Evolutionary conservation across 2,888 invertebrate genomes (phyloP).

Genomic region (Polietes domitor): DNA sequence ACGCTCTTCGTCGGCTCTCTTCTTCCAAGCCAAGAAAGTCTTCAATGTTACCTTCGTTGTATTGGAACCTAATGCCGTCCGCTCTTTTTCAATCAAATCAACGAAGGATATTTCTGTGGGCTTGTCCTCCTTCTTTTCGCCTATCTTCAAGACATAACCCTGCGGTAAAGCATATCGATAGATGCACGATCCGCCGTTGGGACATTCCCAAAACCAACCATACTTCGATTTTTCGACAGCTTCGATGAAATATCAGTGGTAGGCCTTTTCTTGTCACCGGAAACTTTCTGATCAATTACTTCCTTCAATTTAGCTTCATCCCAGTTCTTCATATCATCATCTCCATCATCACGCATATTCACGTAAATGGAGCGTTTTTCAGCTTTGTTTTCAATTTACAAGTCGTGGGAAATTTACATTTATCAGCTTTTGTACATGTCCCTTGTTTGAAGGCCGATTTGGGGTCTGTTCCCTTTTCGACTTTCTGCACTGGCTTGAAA

Average conservation of each 20-base stretch:
- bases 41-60: slow-evolving; percentile 97
- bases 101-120: slow-evolving; percentile 95
- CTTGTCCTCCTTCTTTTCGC: slow-evolving; percentile 88
- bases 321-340: slow-evolving; percentile 97
- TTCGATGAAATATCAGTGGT: slow-evolving; percentile 98
- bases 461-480: slow-evolving; percentile 99
- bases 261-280: slow-evolving; percentile 88
- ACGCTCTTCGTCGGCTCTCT: slow-evolving; percentile 95
- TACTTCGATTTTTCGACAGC: slow-evolving; percentile 99
- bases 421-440: slow-evolving; percentile 97
- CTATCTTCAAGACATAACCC: slow-evolving; percentile 97
- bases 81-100: slow-evolving; percentile 96
- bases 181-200: slow-evolving; percentile 94
- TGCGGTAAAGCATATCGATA: slow-evolving; percentile 95
- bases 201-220: slow-evolving; percentile 99
- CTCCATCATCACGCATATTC: slow-evolving; percentile 91
- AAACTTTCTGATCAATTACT: slow-evolving; percentile 97
- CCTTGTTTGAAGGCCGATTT: slow-evolving; percentile 99
- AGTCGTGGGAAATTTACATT: slow-evolving; percentile 99
- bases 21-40: slow-evolving; percentile 98
- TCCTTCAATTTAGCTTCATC: slow-evolving; percentile 97
- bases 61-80: slow-evolving; percentile 91
- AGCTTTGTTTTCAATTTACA: slow-evolving; percentile 95
- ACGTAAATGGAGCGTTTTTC: slow-evolving; percentile 97
- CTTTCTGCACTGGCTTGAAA: slow-evolving; percentile 97